These are phyloP conservation scores for Bettongia penicillata DNA, from an alignment of 2,113 vertebrate genomes.

Conservation along the genomic window DNA sequence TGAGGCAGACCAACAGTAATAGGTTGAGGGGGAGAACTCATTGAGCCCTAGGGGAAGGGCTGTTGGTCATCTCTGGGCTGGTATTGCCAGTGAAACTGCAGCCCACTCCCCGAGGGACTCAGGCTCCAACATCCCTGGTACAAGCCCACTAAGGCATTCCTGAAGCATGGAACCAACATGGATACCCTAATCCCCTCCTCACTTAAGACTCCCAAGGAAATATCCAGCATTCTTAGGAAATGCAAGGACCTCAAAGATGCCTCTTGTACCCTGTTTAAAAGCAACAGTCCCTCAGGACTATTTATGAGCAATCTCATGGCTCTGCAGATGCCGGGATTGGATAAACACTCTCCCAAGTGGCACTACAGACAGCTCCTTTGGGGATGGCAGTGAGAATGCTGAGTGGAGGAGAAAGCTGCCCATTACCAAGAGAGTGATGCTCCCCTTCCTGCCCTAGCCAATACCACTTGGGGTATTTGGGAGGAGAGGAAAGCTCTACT, in stretches of 20 bases:
- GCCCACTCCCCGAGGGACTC: background rate
- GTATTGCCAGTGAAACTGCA: background rate
- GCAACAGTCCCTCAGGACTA: background rate
- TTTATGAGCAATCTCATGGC: background rate
- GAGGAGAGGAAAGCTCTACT: background rate
- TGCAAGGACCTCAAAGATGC: background rate
- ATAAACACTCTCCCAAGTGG: background rate
- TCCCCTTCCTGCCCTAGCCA: too few relatives aligned
- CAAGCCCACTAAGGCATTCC: background rate
- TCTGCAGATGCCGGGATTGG: background rate
- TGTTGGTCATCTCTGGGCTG: background rate
- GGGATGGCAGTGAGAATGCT: background rate
- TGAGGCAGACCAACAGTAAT: background rate
- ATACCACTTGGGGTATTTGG: background rate
- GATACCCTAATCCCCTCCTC: background rate
- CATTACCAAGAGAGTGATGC: background rate
- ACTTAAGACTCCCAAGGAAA: background rate
- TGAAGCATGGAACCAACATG: background rate
- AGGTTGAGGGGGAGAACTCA: background rate
- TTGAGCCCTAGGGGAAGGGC: background rate
- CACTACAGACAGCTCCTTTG: background rate
- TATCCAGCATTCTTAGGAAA: background rate
- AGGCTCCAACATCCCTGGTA: background rate
- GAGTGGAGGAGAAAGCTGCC: background rate
- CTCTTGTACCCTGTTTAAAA: background rate